These are phyloP conservation scores for Panthera uncia DNA, from an alignment of 2,113 vertebrate genomes.

Conservation along the genomic window DNA sequence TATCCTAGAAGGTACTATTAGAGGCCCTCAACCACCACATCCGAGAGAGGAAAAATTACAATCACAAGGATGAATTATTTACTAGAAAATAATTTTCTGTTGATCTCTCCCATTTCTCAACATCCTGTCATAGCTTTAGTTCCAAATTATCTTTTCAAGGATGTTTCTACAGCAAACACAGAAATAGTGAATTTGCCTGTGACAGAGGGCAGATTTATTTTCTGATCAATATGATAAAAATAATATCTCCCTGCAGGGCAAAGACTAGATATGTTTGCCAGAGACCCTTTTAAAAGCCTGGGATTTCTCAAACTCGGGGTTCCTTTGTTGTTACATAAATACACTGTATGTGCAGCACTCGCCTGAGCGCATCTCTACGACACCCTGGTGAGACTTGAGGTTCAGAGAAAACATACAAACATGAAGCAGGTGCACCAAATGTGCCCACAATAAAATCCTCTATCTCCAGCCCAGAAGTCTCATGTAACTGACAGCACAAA, in stretches of 20 bases:
- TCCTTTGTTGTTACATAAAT: background rate
- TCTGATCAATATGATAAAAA: conserved; percentile 26
- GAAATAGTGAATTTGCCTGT: background rate
- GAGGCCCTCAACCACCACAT: background rate
- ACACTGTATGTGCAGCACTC: background rate
- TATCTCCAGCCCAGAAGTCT: background rate
- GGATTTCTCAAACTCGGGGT: background rate
- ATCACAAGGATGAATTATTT: background rate
- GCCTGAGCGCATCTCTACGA: background rate
- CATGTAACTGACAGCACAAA: background rate
- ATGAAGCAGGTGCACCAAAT: background rate
- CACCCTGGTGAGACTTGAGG: background rate
- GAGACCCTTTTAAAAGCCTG: background rate
- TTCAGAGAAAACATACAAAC: background rate
- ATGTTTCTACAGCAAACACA: background rate
- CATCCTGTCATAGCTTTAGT: background rate
- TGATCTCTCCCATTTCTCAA: background rate
- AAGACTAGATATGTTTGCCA: background rate
- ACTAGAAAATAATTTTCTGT: background rate
- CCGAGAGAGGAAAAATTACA: background rate
- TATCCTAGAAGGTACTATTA: background rate
- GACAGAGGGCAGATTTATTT: background rate
- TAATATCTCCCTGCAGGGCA: background rate
- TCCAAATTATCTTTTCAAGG: background rate
- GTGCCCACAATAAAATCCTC: background rate